A percentile compares a stretch with the other conserved stretches of the same genome.
These are phyloP conservation scores for Physella acuta DNA, from an alignment of 1,140 invertebrate species.

Conservation along the genomic window DNA sequence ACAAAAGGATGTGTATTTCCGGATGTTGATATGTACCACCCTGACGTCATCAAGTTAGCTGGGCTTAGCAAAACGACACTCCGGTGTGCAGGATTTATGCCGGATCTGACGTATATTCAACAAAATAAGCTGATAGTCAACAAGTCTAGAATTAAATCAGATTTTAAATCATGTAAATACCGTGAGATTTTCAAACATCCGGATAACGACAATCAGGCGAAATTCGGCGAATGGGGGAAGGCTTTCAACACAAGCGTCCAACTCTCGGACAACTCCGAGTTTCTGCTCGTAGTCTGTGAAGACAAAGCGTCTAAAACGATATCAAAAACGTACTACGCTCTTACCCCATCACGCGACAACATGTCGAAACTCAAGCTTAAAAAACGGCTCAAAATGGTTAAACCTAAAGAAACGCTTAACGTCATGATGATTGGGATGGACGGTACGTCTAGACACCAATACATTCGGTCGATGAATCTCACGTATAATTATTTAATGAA, in stretches of 20 bases:
- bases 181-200: not conserved
- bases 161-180: not conserved
- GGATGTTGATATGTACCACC: not conserved
- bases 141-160: not conserved
- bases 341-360: not conserved
- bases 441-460: not conserved
- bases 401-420: slow-evolving; percentile 10
- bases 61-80: not conserved
- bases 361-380: not conserved
- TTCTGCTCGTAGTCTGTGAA: not conserved
- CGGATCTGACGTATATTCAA: slow-evolving; percentile 5
- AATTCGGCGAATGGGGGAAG: not conserved
- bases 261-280: not conserved
- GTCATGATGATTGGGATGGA: not conserved
- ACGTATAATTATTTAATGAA: slow-evolving; percentile 1
- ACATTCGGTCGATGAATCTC: not conserved
- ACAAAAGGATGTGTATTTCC: not conserved
- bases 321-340: not conserved
- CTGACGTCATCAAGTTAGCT: not conserved
- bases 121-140: not conserved
- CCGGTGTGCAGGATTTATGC: not conserved
- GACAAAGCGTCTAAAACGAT: not conserved
- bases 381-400: not conserved
- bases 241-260: not conserved
- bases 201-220: not conserved